phyloP scores from a whole-genome alignment of 2,888 invertebrate species.

The Euzophera pinguis region DNA sequence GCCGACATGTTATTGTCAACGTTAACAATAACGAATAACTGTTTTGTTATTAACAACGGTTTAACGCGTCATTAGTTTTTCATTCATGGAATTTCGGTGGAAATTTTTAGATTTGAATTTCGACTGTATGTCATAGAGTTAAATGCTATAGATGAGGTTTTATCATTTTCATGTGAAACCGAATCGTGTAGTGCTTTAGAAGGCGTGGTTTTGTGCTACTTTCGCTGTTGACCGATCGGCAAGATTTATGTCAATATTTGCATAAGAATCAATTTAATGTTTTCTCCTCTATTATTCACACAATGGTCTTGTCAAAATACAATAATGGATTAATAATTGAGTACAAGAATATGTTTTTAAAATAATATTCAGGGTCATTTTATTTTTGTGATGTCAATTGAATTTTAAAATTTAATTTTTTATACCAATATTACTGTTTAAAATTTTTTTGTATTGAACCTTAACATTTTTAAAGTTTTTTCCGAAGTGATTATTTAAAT shows the following conservation, averaged over 20 bases:
- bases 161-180: slow-evolving; percentile 11
- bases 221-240: not conserved
- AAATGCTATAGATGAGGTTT: slow-evolving; percentile 5
- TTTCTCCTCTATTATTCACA: not conserved
- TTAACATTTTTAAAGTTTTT: no score
- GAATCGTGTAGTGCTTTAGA: slow-evolving; percentile 1
- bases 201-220: slow-evolving; percentile 11
- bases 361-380: no score
- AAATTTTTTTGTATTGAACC: no score
- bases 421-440: no score
- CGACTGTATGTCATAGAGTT: slow-evolving; percentile 16
- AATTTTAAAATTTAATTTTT: no score
- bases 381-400: no score
- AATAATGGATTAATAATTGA: no score
- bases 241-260: slow-evolving; percentile 8
- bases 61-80: slow-evolving; percentile 67
- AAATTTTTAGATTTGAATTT: slow-evolving; percentile 12
- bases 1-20: slow-evolving; percentile 49
- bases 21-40: slow-evolving; percentile 28
- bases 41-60: slow-evolving; percentile 42
- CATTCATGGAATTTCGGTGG: slow-evolving; percentile 35
- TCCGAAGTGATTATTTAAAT: no score
- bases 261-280: slow-evolving; percentile 10
- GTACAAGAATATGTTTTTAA: no score
- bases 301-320: no score